Evolutionary conservation across 2,888 invertebrate species (phyloP).

Genomic region (Euclidia mi): DNA sequence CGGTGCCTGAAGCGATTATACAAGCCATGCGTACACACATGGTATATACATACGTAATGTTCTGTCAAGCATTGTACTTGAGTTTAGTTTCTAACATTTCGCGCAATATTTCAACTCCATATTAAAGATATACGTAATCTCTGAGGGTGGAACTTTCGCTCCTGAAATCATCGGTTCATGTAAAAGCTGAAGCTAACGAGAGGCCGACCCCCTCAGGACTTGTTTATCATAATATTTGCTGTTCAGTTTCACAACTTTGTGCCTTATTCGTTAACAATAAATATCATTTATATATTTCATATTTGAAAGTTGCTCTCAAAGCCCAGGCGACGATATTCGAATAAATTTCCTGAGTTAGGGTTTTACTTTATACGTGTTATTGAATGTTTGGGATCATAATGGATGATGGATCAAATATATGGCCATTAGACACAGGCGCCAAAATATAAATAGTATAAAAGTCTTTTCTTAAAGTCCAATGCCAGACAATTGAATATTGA

Average conservation of each 20-base stretch:
- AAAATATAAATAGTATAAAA: too few relatives aligned
- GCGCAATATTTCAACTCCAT: too few relatives aligned
- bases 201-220: constrained; percentile 5
- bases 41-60: not conserved
- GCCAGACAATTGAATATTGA: too few relatives aligned
- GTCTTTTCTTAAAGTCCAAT: too few relatives aligned
- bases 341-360: too few relatives aligned
- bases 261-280: not conserved
- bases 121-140: constrained; percentile 5
- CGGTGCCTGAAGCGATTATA: not conserved
- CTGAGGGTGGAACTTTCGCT: constrained; percentile 5
- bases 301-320: not conserved
- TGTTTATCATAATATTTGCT: constrained; percentile 15
- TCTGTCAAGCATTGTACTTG: too few relatives aligned
- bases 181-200: constrained; percentile 8
- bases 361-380: too few relatives aligned
- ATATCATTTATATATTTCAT: not conserved
- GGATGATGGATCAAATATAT: too few relatives aligned
- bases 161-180: constrained; percentile 10
- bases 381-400: too few relatives aligned
- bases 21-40: not conserved
- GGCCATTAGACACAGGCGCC: too few relatives aligned
- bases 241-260: not conserved
- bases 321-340: too few relatives aligned
- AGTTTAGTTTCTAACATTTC: too few relatives aligned